Evolutionary conservation across 2,797 vertebrate genomes (phyloP), one percentile per base, ranked within the genome.

Genomic region (Chelon auratus): DNA sequence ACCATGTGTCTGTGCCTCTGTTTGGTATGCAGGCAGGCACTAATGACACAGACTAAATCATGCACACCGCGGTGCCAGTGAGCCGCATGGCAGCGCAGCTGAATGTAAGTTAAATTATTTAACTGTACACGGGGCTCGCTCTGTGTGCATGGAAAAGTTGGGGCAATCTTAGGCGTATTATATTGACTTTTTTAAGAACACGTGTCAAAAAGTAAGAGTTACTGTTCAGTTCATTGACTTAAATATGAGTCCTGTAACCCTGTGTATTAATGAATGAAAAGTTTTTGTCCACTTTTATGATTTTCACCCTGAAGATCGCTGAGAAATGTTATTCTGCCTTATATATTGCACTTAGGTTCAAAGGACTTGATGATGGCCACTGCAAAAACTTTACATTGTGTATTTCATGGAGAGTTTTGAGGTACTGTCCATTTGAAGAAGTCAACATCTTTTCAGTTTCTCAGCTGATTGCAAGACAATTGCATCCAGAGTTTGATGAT

Each of bases 11-110:
- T 62, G 58, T 40, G 40, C 17, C 45, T 81, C 74, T 63, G 53
- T 26, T 72, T 80, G 66, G 59, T 75, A 82, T 76, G 82, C 74
- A 87, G 61, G 48, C 42, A 45, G 62, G 26, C 77, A 40, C 48
- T 47, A 75, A 77, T 75, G 78, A 80, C 53, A 30, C 71, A 84
- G 66, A 40, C 36, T 63, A 26, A 61, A 66, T 59, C 67, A 53
- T 9, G 51, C 62, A 71, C 50, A 65, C 60, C 12, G 13, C 73
- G 55, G 71, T 58, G 77, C 79, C 84, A 84, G 76, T 83, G 87
- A 87, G 84, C 80, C 76, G 72, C 62, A 78, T 86, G 68, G 52
- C 68, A 70, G 45, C 47, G 60, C 4, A 9, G 43, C 45, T 62
- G 63, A 50, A 40, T 33, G 30, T 33, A 33, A 33, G 5, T 33